Evolutionary conservation across 2,888 invertebrate species (phyloP).

Genomic region (Tricholauxania praeusta): DNA sequence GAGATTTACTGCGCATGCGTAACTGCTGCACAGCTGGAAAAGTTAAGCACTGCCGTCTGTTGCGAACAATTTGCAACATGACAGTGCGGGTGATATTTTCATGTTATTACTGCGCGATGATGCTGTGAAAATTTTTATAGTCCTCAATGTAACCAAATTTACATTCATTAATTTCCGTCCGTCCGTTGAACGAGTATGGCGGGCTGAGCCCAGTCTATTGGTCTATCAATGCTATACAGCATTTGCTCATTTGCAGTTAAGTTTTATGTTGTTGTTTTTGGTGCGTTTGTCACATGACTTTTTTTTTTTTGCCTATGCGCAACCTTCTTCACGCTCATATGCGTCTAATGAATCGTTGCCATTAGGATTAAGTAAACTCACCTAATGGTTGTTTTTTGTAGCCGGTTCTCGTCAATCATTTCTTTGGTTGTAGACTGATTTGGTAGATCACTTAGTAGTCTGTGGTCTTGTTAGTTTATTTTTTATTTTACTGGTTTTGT

Average conservation of each 20-base stretch:
- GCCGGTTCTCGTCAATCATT: neutral
- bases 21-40: neutral
- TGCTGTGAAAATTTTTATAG: neutral
- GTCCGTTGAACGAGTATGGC: neutral
- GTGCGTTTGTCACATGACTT: conserved; percentile 16
- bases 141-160: too few relatives aligned
- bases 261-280: conserved; percentile 11
- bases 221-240: neutral
- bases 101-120: neutral
- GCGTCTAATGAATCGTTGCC: conserved; percentile 20
- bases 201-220: neutral
- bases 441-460: neutral
- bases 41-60: neutral
- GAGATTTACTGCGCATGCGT: neutral
- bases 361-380: conserved; percentile 25
- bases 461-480: neutral
- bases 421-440: neutral
- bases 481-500: neutral
- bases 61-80: neutral
- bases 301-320: neutral
- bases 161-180: neutral
- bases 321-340: conserved; percentile 3
- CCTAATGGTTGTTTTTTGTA: neutral
- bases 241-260: neutral
- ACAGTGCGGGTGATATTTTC: conserved; percentile 15